phyloP scores from a whole-genome alignment of 2,888 invertebrate species.

The Callinectes sapidus region DNA sequence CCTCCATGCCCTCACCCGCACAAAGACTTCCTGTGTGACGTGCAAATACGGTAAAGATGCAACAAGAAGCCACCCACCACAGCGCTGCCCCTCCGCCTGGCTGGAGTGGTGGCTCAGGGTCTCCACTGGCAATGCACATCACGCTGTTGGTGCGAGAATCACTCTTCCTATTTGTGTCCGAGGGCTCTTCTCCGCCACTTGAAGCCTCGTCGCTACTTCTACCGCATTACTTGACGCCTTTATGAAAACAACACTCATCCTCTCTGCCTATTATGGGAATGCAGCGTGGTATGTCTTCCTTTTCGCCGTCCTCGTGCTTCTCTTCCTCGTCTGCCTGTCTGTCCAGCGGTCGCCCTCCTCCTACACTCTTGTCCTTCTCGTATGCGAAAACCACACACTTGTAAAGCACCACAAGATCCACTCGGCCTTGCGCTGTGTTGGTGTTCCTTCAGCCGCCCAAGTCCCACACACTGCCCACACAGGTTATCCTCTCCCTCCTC shows the following conservation, averaged over 20 bases:
- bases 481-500: not conserved
- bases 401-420: not conserved
- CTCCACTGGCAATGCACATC: not conserved
- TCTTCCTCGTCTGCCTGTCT: not conserved
- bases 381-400: not conserved
- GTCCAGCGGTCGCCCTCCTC: not conserved
- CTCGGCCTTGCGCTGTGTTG: not conserved
- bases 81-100: not conserved
- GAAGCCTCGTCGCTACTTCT: too few relatives aligned
- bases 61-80: not conserved
- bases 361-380: not conserved
- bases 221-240: not conserved
- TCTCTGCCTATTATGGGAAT: not conserved
- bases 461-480: not conserved
- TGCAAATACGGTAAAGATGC: not conserved
- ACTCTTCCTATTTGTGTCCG: too few relatives aligned
- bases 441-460: not conserved
- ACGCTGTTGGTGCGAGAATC: not conserved
- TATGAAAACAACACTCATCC: not conserved
- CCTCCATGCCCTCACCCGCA: not conserved
- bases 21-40: not conserved
- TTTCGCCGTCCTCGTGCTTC: not conserved
- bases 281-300: not conserved
- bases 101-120: not conserved
- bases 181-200: too few relatives aligned